phyloP scores from a whole-genome alignment of 2,888 invertebrate species.

The Ischnus inquisitorius region DNA sequence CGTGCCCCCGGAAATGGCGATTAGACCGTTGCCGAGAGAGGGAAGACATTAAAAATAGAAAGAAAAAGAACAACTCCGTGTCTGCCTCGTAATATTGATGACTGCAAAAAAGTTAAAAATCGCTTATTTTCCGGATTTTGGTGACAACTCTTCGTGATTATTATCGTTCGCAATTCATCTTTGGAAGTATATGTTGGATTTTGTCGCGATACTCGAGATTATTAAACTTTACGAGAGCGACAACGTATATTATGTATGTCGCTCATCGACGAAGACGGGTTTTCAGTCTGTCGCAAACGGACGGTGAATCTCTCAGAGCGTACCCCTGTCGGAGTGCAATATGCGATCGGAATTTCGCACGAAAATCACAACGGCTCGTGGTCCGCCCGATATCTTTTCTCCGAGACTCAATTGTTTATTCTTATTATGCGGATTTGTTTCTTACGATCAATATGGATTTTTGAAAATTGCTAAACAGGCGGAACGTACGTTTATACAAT shows the following conservation, averaged over 20 bases:
- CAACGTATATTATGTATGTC: neutral
- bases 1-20: conserved; percentile 70
- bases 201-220: neutral
- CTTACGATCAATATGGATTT: no score
- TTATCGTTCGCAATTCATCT: no score
- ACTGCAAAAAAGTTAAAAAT: neutral
- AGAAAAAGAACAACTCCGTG: conserved; percentile 1
- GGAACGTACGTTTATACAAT: no score
- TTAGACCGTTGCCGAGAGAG: conserved; percentile 59
- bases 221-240: neutral
- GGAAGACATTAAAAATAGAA: conserved; percentile 47
- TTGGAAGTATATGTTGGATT: no score
- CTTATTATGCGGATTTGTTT: no score
- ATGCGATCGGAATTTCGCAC: conserved; percentile 59
- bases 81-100: neutral
- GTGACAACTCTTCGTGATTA: no score
- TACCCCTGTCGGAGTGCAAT: conserved; percentile 1
- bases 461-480: no score
- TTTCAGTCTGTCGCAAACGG: conserved; percentile 15
- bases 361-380: neutral
- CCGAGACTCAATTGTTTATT: no score
- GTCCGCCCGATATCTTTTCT: neutral
- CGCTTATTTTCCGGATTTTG: no score
- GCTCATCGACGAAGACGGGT: neutral
- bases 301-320: conserved; percentile 18